Evolutionary conservation across 2,888 invertebrate genomes (phyloP), one percentile per base, ranked within the genome.

Genomic region (Cistogaster globosa): DNA sequence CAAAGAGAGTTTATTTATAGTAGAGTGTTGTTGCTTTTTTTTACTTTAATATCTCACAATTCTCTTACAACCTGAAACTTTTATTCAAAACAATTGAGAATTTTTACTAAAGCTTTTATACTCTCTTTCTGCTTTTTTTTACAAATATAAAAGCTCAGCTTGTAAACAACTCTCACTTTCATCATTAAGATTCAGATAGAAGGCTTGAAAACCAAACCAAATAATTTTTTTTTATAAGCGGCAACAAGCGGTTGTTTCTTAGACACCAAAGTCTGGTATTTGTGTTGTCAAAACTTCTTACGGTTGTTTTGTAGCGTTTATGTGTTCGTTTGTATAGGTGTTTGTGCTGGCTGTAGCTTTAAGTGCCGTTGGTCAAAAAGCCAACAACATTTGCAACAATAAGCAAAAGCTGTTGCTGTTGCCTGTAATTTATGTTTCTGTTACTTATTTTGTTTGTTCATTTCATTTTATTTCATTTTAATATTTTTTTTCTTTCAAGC

Each of bases 301-400:
- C 53, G 72, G 67, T 26, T 72, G 8, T 32, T 65, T n/a, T 71
- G 45, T 51, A 26, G 65, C 18, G 8, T 53, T n/a, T 18, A 8
- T 36, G 48, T 45, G 12, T 58, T 32, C 18, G 26, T 42, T n/a
- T 53, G 72, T 55, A 7, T 45, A 38, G n/a, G 51, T 57, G 7
- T 76, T 51, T 67, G 16, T 58, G 14, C 20, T 20, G 11, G 2
- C 68, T 53, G 20, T 60, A 84, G 84, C 84, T 82, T 85, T 82
- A 68, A 82, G 85, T 82, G 81, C 84, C 84, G 78, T 82, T 85
- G 82, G 85, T 85, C 75, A 82, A 82, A 78, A 48, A 48, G 58
- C 45, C 63, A 65, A 76, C 69, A 69, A 76, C 69, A 48, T 75
- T 67, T 32, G 32, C 72, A 76, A 78, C 72, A 82, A 82, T 36